Evolutionary conservation across 2,797 vertebrate genomes (phyloP).

Genomic region (Erithacus rubecula): DNA sequence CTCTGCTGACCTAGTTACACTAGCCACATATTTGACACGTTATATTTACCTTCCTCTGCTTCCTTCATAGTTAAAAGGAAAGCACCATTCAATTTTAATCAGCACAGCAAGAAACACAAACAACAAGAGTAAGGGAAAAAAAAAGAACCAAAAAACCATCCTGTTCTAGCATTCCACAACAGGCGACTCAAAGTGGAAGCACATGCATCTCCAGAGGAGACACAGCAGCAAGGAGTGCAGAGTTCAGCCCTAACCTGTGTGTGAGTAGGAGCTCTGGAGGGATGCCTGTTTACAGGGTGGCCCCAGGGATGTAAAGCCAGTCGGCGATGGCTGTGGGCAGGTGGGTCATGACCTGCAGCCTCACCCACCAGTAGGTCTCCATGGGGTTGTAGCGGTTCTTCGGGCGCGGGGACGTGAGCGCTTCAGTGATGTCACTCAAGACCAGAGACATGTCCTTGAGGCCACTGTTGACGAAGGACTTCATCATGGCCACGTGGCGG

Average conservation of each 20-base stretch:
- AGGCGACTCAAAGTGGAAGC: not conserved
- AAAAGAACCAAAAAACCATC: not conserved
- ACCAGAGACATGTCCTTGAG: constrained; percentile 75
- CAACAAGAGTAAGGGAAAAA: not conserved
- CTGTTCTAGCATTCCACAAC: not conserved
- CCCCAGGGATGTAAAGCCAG: constrained; percentile 75
- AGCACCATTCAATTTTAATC: not conserved
- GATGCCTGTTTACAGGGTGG: not conserved
- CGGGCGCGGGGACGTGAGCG: constrained; percentile 76
- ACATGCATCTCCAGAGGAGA: not conserved
- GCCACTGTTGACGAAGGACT: constrained; percentile 79
- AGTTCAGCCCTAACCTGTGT: not conserved
- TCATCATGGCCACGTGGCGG: constrained; percentile 75
- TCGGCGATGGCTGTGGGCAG: constrained; percentile 83
- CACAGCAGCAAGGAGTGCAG: not conserved
- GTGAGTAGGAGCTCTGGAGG: not conserved
- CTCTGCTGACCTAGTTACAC: constrained; percentile 17
- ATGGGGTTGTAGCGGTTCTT: constrained; percentile 83
- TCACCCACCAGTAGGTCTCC: constrained; percentile 85
- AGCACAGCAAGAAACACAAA: not conserved
- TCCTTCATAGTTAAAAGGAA: not conserved
- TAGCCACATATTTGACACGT: not conserved
- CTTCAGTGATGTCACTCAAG: constrained; percentile 80
- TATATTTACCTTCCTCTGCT: not conserved
- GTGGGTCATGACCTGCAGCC: constrained; percentile 82